Percentiles rank a stretch among this genome's conserved stretches.
These are phyloP conservation scores for Embidobia sp. DNA, from an alignment of 2,888 invertebrate genomes.

Conservation along the genomic window DNA sequence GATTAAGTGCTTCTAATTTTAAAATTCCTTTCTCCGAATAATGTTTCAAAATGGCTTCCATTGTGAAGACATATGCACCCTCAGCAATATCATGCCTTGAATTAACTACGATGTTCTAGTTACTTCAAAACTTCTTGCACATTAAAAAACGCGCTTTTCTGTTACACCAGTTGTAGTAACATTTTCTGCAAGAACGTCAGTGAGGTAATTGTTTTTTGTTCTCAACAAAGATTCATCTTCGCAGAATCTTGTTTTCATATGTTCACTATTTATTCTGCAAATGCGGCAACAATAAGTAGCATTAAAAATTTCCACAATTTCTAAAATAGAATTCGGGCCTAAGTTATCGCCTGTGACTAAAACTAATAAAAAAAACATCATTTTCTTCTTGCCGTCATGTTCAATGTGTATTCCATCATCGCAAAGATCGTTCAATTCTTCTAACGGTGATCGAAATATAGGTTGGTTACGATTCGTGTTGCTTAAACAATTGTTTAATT, in stretches of 20 bases:
- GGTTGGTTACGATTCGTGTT: too few species aligned
- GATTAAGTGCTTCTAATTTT: not conserved
- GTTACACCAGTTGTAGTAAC: not conserved
- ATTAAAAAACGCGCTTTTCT: constrained; percentile 31
- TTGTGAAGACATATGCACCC: not conserved
- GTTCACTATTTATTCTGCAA: not conserved
- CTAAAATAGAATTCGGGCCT: too few species aligned
- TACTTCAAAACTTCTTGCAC: constrained; percentile 23
- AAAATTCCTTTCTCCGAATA: not conserved
- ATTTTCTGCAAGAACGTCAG: not conserved
- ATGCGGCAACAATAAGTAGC: not conserved
- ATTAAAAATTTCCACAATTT: constrained; percentile 2
- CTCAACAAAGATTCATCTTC: constrained; percentile 9
- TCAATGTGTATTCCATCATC: too few species aligned
- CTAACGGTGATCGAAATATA: too few species aligned
- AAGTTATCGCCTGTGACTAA: too few species aligned
- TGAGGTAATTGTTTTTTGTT: constrained; percentile 8
- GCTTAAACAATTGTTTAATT: constrained; percentile 15
- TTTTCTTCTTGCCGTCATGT: too few species aligned
- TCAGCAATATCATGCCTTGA: not conserved
- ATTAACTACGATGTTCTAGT: not conserved
- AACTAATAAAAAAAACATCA: too few species aligned
- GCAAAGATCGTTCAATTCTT: too few species aligned
- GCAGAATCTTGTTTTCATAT: not conserved
- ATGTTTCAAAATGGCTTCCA: constrained; percentile 1